These are phyloP conservation scores for Dasysyrphus tricinctus DNA, from an alignment of 2,888 invertebrate species.

Conservation along the genomic window DNA sequence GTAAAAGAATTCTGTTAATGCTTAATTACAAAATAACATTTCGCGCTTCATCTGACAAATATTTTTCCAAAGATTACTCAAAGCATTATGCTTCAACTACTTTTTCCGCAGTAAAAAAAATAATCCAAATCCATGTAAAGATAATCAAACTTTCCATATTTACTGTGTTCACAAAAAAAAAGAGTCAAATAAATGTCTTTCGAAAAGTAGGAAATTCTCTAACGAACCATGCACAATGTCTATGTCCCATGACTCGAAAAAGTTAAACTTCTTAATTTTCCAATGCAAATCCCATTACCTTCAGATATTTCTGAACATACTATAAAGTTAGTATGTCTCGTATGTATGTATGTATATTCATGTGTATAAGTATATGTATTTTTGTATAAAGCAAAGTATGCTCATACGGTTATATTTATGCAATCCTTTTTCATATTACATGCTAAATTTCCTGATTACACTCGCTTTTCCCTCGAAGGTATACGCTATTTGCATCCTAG, in stretches of 20 bases:
- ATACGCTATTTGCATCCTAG: conserved; percentile 46
- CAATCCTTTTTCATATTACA: conserved; percentile 55
- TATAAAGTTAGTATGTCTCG: background rate
- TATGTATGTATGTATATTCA: too few relatives aligned
- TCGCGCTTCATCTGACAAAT: background rate
- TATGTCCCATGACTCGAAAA: conserved; percentile 39
- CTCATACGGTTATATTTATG: conserved; percentile 38
- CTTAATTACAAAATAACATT: background rate
- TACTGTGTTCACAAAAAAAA: background rate
- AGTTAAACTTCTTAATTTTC: conserved; percentile 71
- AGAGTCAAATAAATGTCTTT: conserved; percentile 25
- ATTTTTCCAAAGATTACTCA: background rate
- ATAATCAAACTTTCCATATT: conserved; percentile 13
- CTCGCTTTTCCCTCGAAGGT: conserved; percentile 48
- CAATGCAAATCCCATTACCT: conserved; percentile 67
- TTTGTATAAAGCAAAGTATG: conserved; percentile 10
- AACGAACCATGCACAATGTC: conserved; percentile 67
- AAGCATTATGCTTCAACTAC: conserved; percentile 11
- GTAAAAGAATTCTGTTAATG: background rate
- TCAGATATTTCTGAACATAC: background rate
- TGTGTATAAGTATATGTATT: background rate
- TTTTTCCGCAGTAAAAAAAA: background rate
- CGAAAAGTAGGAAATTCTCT: conserved; percentile 42
- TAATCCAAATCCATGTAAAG: conserved; percentile 2
- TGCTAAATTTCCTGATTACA: conserved; percentile 65